Conservation (phyloP, 1,140 invertebrate species). For the Aphaenogaster floridana region DNA sequence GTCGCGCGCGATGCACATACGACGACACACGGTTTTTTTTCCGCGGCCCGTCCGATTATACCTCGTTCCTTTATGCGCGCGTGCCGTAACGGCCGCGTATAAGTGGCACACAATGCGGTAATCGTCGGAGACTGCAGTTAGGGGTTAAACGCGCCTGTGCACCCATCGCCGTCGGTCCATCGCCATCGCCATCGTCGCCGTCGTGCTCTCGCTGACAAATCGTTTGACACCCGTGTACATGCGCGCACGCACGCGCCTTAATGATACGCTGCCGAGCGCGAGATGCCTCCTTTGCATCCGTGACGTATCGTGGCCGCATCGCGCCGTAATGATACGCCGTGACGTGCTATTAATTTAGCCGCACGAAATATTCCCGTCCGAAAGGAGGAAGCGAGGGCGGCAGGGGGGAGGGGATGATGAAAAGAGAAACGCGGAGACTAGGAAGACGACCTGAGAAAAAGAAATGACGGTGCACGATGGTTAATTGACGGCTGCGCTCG, state of each 20-base stretch:
- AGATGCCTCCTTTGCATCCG: constrained; percentile 57
- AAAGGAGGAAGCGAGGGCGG: background rate
- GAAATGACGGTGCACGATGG: constrained; percentile 1
- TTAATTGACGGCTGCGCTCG: constrained; percentile 52
- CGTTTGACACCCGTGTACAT: constrained; percentile 56
- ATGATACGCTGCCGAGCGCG: constrained; percentile 59
- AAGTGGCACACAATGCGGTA: constrained; percentile 65
- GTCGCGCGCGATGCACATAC: background rate
- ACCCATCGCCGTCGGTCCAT: constrained; percentile 10
- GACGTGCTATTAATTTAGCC: constrained; percentile 58
- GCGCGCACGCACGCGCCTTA: constrained; percentile 32
- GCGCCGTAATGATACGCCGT: constrained; percentile 49
- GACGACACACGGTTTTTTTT: background rate
- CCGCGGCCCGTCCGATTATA: constrained; percentile 28
- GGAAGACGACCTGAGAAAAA: background rate
- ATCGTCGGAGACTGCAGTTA: constrained; percentile 27
- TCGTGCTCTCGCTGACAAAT: constrained; percentile 55
- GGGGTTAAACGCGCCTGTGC: constrained; percentile 45
- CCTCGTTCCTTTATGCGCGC: constrained; percentile 48
- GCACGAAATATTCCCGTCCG: constrained; percentile 30
- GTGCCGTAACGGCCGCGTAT: constrained; percentile 39
- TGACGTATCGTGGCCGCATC: constrained; percentile 45
- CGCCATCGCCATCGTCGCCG: constrained; percentile 1
- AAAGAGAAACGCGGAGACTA: background rate
- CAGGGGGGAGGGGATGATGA: background rate